These are phyloP conservation scores for Catharus fuscescens DNA, from an alignment of 2,113 vertebrate species.

Conservation along the genomic window DNA sequence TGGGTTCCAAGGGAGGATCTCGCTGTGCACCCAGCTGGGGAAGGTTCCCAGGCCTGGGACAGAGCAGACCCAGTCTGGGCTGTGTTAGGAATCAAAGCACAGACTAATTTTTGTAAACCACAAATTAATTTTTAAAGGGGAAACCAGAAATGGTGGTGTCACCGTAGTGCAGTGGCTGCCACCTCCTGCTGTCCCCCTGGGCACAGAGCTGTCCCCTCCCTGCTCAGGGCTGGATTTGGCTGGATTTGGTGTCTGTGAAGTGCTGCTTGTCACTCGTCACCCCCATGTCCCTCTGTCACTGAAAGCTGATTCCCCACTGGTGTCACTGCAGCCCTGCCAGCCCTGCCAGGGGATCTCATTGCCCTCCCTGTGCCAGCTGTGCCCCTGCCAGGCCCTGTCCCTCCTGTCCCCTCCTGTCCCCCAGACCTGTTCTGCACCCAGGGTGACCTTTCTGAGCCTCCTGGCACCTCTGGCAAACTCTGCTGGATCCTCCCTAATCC, in stretches of 20 bases:
- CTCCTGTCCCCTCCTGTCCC: not conserved
- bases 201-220: not conserved
- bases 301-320: not conserved
- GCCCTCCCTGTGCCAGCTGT: not conserved
- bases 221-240: fast-evolving
- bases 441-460: fast-evolving
- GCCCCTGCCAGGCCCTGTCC: not conserved
- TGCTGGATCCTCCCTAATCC: fast-evolving
- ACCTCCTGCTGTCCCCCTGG: not conserved
- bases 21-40: not conserved
- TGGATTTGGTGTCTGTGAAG: not conserved
- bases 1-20: not conserved
- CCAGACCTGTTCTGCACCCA: not conserved
- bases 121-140: not conserved
- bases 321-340: not conserved
- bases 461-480: not conserved
- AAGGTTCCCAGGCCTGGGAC: not conserved
- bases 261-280: not conserved
- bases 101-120: not conserved
- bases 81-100: not conserved
- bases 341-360: not conserved
- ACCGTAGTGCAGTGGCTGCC: fast-evolving
- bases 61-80: not conserved
- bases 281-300: fast-evolving
- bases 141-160: not conserved